phyloP scores from a whole-genome alignment of 2,113 vertebrate genomes.

The Coturnix japonica region DNA sequence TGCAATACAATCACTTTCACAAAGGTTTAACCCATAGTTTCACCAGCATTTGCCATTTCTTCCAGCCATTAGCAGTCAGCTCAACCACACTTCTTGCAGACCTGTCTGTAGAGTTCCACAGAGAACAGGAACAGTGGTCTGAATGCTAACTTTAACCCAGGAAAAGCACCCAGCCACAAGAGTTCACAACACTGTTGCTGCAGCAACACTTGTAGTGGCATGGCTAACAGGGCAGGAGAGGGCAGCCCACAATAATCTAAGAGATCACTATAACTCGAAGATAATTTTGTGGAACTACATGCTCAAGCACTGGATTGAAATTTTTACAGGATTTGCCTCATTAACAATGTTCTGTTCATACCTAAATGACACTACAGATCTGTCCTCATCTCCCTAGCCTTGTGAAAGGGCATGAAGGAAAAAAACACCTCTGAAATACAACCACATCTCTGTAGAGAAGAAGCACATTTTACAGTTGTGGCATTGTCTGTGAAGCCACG shows the following conservation, averaged over 20 bases:
- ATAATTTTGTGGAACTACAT: neutral
- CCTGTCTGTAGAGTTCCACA: neutral
- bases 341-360: neutral
- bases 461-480: neutral
- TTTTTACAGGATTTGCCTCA: neutral
- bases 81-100: neutral
- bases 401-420: neutral
- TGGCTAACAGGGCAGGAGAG: neutral
- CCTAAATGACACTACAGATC: neutral
- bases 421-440: neutral
- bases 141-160: neutral
- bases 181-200: neutral
- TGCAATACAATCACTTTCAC: neutral
- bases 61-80: neutral
- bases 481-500: neutral
- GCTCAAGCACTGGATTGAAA: neutral
- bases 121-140: neutral
- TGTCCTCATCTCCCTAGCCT: neutral
- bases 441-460: neutral
- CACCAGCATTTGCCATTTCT: neutral
- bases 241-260: neutral
- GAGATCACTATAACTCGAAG: neutral
- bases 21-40: neutral
- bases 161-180: neutral
- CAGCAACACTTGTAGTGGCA: neutral